Percentiles rank a stretch among this genome's conserved stretches.
These are phyloP conservation scores for Strix aluco DNA, from an alignment of 2,113 vertebrate species.

Conservation along the genomic window DNA sequence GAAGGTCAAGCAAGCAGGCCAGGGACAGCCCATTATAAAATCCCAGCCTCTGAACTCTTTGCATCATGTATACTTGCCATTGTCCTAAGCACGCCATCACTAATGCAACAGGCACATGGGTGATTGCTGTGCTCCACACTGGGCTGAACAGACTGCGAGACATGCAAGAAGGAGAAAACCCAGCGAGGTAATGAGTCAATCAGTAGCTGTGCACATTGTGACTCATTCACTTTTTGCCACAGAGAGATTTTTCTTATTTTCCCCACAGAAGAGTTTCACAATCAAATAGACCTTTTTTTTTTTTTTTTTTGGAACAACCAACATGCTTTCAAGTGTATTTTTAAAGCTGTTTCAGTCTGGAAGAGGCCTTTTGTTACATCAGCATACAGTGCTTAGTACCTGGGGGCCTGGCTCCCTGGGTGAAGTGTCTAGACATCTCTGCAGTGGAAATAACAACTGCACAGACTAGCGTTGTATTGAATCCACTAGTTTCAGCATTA, in stretches of 20 bases:
- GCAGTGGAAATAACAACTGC: background rate
- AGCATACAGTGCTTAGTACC: background rate
- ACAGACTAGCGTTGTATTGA: background rate
- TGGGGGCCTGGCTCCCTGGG: background rate
- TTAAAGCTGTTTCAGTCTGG: background rate
- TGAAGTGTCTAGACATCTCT: conserved; percentile 47
- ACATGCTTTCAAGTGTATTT: background rate
- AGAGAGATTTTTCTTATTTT: background rate
- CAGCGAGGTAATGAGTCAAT: background rate
- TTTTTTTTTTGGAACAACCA: background rate
- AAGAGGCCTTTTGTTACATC: background rate
- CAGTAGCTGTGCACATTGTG: background rate
- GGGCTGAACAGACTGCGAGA: background rate
- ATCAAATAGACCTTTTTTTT: fast-evolving
- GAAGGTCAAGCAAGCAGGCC: background rate
- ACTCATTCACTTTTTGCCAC: background rate
- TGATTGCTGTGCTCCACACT: background rate
- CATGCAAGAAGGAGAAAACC: background rate
- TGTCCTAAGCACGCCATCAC: fast-evolving
- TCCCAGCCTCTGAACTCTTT: background rate
- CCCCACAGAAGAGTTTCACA: background rate
- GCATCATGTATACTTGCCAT: fast-evolving
- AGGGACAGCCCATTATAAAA: background rate
- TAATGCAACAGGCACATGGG: fast-evolving
- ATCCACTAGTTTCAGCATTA: background rate